These are phyloP conservation scores for Mythimna vitellina DNA, from an alignment of 2,888 invertebrate genomes.

Conservation along the genomic window DNA sequence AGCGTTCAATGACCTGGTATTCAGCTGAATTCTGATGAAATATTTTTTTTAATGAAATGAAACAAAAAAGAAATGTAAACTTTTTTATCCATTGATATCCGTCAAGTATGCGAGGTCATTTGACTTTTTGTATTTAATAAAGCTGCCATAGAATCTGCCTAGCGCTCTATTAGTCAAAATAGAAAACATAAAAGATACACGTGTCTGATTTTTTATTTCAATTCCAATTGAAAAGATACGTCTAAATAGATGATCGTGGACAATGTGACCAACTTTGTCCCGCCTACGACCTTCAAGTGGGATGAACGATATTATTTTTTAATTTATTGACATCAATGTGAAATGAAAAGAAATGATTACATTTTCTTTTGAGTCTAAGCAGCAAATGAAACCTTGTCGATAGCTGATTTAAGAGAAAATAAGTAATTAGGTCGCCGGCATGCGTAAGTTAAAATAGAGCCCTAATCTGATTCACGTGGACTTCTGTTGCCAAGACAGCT, in stretches of 20 bases:
- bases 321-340: conserved; percentile 14
- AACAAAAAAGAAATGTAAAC: no score
- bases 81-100: no score
- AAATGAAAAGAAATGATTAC: conserved; percentile 9
- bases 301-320: neutral
- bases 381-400: conserved; percentile 3
- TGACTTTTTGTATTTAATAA: no score
- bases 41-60: no score
- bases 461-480: conserved; percentile 14
- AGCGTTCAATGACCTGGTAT: no score
- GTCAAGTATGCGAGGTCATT: no score
- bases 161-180: no score
- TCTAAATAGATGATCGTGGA: neutral
- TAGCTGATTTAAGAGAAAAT: conserved; percentile 2
- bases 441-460: conserved; percentile 13
- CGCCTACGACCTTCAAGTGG: neutral
- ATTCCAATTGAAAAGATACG: conserved; percentile 4
- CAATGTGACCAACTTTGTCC: neutral
- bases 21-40: no score
- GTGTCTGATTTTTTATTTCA: neutral
- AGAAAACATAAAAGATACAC: neutral
- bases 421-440: conserved; percentile 4
- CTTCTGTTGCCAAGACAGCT: no score
- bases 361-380: conserved; percentile 5
- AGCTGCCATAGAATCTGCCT: no score